Base-by-base conservation (phyloP, 2,888 invertebrate species). In the Oxystoma pomonae region DNA sequence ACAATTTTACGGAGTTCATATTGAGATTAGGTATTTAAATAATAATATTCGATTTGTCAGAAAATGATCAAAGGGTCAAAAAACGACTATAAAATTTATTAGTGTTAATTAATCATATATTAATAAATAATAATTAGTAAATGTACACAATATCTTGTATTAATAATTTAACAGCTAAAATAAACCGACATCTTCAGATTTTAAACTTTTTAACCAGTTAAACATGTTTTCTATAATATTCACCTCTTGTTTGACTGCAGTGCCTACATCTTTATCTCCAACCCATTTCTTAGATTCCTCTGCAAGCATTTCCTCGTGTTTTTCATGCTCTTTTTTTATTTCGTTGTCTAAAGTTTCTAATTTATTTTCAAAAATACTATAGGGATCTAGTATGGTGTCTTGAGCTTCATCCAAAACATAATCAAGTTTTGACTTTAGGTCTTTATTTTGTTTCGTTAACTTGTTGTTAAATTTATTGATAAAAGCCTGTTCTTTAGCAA, bases 191-290 rank as follows among this genome's bases (percentile, higher is more conserved):
- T n/a, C n/a, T n/a, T n/a, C n/a, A n/a, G n/a, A n/a, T n/a, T n/a
- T n/a, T 21, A 74, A 64, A 52, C 64, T 68, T 51, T 70, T 72
- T 64, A 75, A 69, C 69, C 73, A 74, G 16, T 61, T 63, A n/a
- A 74, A 63, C 18, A 74, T 55, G 62, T 69, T 71, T 59, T 67
- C 70, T 1, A 71, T 64, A 20, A 75, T 59, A 55, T 67, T 71
- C 7, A 74, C 68, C 63, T 72, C 68, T 57, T 70, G 63, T 58
- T 69, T 64, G 1, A 73, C 66, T 20, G 70, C 63, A 16, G 69
- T 65, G 49, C 69, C 65, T n/a, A 35, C 12, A 35, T 68, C 69
- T 19, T 68, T 62, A 16, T 62, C 66, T 16, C 67, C 68, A 16
- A 67, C 62, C 20, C 73, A 58, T 49, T 64, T 60, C 16, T 67